phyloP scores from a whole-genome alignment of 1,140 invertebrate species.

The Chrysomallon squamiferum region DNA sequence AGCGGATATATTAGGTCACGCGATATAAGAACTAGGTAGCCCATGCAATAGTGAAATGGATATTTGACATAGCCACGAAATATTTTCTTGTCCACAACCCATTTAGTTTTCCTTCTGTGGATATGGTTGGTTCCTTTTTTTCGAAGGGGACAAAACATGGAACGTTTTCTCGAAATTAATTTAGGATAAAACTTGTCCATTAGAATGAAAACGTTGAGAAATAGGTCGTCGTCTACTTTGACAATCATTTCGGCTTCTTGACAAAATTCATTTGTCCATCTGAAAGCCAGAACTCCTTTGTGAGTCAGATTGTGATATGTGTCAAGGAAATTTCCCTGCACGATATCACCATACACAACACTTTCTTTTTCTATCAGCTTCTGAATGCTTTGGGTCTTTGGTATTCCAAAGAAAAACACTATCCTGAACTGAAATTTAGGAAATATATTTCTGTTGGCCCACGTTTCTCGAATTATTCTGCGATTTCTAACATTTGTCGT shows the following conservation, averaged over 20 bases:
- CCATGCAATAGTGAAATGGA: conserved; percentile 58
- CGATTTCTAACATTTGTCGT: background rate
- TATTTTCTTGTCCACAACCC: conserved; percentile 17
- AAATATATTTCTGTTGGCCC: background rate
- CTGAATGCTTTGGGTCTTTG: background rate
- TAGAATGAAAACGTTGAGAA: conserved; percentile 10
- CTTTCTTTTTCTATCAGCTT: background rate
- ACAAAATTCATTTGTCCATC: background rate
- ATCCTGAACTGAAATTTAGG: background rate
- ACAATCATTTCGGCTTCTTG: background rate
- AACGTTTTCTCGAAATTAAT: too few species aligned
- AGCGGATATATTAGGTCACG: conserved; percentile 57
- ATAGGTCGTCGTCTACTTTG: conserved; percentile 2
- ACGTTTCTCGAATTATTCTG: background rate
- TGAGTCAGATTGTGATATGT: background rate
- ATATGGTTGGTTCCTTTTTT: too few species aligned
- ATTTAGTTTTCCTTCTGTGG: too few species aligned
- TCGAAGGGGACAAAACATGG: too few species aligned
- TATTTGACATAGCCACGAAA: conserved; percentile 31
- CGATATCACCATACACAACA: background rate
- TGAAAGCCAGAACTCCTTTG: background rate
- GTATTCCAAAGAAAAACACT: background rate
- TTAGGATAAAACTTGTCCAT: background rate
- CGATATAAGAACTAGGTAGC: conserved; percentile 59
- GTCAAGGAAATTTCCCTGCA: conserved; percentile 1